Base-by-base conservation (phyloP, 2,888 invertebrate species). In the Tenthredo livida region DNA sequence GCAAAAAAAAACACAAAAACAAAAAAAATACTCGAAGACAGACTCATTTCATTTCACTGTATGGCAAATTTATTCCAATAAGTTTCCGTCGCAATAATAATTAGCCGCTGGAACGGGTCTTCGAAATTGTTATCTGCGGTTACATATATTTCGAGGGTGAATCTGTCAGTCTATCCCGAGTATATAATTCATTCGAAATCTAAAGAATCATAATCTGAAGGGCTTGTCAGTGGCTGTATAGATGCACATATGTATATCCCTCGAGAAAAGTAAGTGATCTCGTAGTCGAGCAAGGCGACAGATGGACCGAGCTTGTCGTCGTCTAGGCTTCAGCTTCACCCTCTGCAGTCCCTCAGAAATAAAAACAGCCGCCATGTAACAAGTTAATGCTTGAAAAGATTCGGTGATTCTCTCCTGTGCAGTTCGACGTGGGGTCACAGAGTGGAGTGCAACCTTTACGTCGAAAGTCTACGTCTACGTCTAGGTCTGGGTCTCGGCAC, bases 351-450 rank as follows among this genome's bases (percentile, higher is more conserved):
- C 61, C 61, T 50, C 40, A 17, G 50, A 86, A 86, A 85, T 83
- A 85, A 85, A 85, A 85, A 87, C 80, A 85, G 78, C 67, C 84
- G 58, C 25, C 29, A 84, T 83, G 86, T 87, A 87, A 88, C 88
- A 82, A 87, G 88, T 87, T 86, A 86, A 86, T 83, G 84, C 85
- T 29, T 83, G 47, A 70, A 67, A 67, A 83, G 70, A 83, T 65
- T 33, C 25, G 33, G 58, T 65, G 80, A 54, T 40, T 43, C 58
- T 58, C 50, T n/a, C 3, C 25, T 2, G 61, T 21, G 61, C 10
- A 61, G 21, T n/a, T 43, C 25, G 47, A 7, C 2, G 50, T n/a
- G 50, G 75, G 50, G 47, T 50, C 75, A 33, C 17, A 17, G 2
- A 25, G 33, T 33, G 3, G 25, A 9, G 7, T 21, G 43, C 21